These are phyloP conservation scores for Oceanodroma leucorhoa DNA, from an alignment of 2,797 vertebrate species.

Conservation along the genomic window DNA sequence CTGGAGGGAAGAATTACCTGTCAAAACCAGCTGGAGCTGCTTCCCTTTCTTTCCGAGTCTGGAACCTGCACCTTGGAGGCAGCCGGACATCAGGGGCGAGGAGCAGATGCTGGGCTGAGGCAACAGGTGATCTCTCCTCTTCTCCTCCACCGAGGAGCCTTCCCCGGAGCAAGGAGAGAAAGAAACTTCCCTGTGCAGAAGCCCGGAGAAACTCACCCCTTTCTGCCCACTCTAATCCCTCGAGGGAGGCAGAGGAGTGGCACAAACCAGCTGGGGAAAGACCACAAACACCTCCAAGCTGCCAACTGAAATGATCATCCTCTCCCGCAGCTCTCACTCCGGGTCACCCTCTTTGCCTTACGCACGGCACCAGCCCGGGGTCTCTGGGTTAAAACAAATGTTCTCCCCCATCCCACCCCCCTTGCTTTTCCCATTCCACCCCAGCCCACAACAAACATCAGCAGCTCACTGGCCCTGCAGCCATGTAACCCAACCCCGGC, in stretches of 20 bases:
- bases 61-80: constrained; percentile 37
- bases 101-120: background rate
- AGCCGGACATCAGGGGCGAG: constrained; percentile 28
- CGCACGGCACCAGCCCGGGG: background rate
- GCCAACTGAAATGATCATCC: constrained; percentile 15
- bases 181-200: background rate
- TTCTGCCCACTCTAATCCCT: background rate
- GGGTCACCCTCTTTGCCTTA: background rate
- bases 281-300: background rate
- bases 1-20: constrained; percentile 36
- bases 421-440: constrained; percentile 51
- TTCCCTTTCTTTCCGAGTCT: constrained; percentile 30
- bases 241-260: background rate
- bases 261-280: constrained; percentile 28
- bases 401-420: constrained; percentile 44
- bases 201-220: background rate
- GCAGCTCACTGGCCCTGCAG: constrained; percentile 65
- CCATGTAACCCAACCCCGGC: constrained; percentile 72
- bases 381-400: constrained; percentile 65
- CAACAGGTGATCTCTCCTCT: background rate
- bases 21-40: constrained; percentile 46
- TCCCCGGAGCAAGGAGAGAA: background rate
- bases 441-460: constrained; percentile 54
- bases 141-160: background rate
- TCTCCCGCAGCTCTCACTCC: background rate